These are phyloP conservation scores for Sternarchorhynchus goeldii DNA, from an alignment of 2,797 vertebrate species.

Conservation along the genomic window DNA sequence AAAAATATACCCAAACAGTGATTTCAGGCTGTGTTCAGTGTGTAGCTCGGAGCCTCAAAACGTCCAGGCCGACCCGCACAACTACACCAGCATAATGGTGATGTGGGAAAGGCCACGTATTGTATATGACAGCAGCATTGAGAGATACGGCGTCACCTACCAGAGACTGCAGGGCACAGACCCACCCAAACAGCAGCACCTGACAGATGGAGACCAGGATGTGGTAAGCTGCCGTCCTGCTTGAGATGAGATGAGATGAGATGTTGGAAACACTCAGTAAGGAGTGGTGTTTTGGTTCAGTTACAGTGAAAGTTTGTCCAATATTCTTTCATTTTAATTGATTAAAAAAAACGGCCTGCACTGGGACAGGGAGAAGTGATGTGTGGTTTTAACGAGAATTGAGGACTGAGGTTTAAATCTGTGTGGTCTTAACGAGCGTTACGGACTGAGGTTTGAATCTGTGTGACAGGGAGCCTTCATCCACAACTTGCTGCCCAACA, in stretches of 20 bases:
- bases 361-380: too few relatives aligned
- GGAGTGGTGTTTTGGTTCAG: not conserved
- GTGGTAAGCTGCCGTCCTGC: conserved; percentile 79
- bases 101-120: conserved; percentile 92
- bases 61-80: conserved; percentile 90
- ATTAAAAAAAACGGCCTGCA: too few relatives aligned
- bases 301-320: not conserved
- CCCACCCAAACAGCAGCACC: conserved; percentile 85
- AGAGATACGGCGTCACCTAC: conserved; percentile 92
- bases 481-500: conserved; percentile 85
- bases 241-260: too few relatives aligned
- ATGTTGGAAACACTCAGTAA: not conserved
- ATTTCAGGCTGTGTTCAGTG: conserved; percentile 68
- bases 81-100: conserved; percentile 92
- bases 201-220: conserved; percentile 97
- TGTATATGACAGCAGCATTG: conserved; percentile 90
- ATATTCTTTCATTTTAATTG: not conserved
- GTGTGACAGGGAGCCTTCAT: conserved; percentile 88
- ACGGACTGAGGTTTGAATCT: not conserved
- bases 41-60: conserved; percentile 95
- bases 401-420: too few relatives aligned
- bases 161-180: conserved; percentile 86
- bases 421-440: not conserved
- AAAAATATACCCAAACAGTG: too few relatives aligned
- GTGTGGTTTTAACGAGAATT: too few relatives aligned